Evolutionary conservation across 2,797 vertebrate genomes (phyloP).

Genomic region (Petrocephalus sullivani): DNA sequence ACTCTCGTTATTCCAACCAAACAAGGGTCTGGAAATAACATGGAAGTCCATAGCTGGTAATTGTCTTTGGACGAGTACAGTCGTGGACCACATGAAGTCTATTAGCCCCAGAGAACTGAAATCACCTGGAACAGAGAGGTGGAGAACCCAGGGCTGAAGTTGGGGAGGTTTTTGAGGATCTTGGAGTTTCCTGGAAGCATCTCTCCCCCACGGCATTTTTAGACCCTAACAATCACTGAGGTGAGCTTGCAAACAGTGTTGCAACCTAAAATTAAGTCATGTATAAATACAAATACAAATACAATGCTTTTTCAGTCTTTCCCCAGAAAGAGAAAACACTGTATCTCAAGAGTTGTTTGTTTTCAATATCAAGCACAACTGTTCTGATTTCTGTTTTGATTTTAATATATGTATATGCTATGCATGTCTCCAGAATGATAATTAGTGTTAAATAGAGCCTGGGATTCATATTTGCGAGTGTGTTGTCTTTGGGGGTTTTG

Average conservation of each 20-base stretch:
- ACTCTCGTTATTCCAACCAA: background rate
- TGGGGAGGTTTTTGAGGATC: background rate
- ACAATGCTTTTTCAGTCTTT: background rate
- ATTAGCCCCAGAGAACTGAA: background rate
- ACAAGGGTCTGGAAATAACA: background rate
- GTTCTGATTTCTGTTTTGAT: background rate
- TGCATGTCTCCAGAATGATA: slow-evolving; percentile 7
- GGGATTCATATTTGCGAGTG: background rate
- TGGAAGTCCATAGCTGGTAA: background rate
- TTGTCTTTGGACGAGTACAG: background rate
- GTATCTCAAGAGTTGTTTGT: background rate
- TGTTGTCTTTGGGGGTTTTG: background rate
- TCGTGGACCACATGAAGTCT: too few species aligned
- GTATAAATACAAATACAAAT: too few species aligned
- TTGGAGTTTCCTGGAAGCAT: background rate
- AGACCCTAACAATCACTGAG: background rate
- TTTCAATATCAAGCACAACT: background rate
- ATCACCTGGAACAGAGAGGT: background rate
- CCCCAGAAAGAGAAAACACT: background rate
- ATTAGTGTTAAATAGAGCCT: slow-evolving; percentile 6
- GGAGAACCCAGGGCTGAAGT: background rate
- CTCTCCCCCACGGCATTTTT: background rate
- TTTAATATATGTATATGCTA: slow-evolving; percentile 10
- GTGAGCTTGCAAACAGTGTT: background rate
- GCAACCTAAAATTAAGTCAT: background rate